Evolutionary conservation across 2,113 vertebrate genomes (phyloP), one percentile per base, ranked within the genome.

Genomic region (Trichomycterus rosablanca): DNA sequence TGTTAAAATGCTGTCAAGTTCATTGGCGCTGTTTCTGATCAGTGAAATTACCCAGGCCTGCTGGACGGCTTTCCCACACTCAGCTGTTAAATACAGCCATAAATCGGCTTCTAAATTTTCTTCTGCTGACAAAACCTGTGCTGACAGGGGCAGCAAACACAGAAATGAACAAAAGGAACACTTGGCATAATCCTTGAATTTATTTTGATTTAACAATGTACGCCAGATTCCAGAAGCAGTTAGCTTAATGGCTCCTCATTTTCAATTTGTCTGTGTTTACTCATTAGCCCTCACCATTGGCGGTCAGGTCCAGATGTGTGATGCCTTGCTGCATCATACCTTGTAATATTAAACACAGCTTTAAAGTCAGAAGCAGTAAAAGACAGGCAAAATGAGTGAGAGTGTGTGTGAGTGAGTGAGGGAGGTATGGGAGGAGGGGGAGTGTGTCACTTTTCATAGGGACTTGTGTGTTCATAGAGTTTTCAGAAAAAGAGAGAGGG

Each of bases 361-460:
- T 1, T 30, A 19, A 11, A 42, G 39, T 5, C 22, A 2, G 12
- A 18, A 43, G 12, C 18, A 11, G 26, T 12, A 11, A 44, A 35
- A 16, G 23, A 51, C 7, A 51, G 22, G 52, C 24, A 24, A 11
- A 49, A 22, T 3, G 11, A 48, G 56, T 16, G 26, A 12, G 18
- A 11, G 12, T 1, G 40, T 43, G 24, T 51, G 4, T 9, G 10
- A 24, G 20, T 16, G 30, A 24, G 39, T 46, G 16, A 52, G 9
- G 4, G 22, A 44, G 44, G 12, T 35, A 52, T 51, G 16, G 7
- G 19, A 32, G 16, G 6, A 24, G 58, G 58, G 67, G 52, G 67
- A 63, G 67, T 69, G 57, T 70, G 63, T 60, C 62, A 66, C 44
- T 61, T 73, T 62, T 68, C 49, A 60, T 56, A 65, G 45, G 61